phyloP scores from a whole-genome alignment of 2,113 vertebrate genomes.

The Daboia siamensis region DNA sequence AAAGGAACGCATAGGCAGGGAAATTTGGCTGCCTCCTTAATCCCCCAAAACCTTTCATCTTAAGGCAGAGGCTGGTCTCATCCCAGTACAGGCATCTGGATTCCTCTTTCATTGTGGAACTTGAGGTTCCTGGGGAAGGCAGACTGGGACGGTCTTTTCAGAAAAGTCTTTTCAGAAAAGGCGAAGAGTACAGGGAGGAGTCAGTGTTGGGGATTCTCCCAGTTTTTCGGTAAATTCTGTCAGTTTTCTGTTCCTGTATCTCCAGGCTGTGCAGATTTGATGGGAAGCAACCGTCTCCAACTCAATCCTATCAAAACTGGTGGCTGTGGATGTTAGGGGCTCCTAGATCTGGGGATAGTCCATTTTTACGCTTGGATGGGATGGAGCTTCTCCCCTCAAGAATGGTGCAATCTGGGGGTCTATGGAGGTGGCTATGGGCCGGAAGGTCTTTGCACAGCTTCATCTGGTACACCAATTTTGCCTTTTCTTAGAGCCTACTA shows the following conservation, averaged over 20 bases:
- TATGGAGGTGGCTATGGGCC: neutral
- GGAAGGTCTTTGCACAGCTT: neutral
- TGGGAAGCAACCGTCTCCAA: neutral
- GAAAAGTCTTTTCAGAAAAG: too few relatives aligned
- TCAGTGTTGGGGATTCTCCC: neutral
- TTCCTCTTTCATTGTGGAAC: neutral
- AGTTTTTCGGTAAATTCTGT: neutral
- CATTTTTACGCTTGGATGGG: neutral
- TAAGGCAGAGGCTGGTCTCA: neutral
- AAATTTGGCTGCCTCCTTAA: neutral
- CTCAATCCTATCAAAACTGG: neutral
- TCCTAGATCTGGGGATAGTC: neutral
- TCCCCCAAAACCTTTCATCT: neutral
- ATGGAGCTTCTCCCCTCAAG: neutral
- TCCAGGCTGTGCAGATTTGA: neutral
- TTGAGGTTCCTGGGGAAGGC: neutral
- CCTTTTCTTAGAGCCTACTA: too few relatives aligned
- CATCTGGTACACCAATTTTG: neutral
- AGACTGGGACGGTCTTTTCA: neutral
- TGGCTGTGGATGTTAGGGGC: neutral
- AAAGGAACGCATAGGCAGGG: neutral
- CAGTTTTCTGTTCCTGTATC: neutral
- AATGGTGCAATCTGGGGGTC: neutral
- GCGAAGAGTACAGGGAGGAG: neutral
- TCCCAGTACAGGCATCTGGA: neutral